phyloP scores from a whole-genome alignment of 92 coral and sea anemone species.

The Siderastrea siderea region DNA sequence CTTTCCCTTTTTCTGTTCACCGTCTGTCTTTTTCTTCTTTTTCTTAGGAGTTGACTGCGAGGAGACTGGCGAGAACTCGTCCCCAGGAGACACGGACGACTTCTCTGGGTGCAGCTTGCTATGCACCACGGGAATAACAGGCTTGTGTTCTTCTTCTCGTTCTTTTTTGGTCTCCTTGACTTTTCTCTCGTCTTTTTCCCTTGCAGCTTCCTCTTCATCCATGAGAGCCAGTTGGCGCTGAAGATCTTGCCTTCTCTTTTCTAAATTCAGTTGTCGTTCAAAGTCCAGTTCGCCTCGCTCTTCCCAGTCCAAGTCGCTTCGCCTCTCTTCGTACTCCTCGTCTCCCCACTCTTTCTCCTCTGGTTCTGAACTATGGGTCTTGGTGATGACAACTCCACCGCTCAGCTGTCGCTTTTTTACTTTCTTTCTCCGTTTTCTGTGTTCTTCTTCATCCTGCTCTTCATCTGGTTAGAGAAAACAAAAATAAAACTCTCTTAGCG shows the following conservation, averaged over 20 bases:
- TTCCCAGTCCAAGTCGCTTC: conserved; percentile 90
- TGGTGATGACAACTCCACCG: conserved; percentile 67
- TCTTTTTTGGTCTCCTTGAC: conserved; percentile 51
- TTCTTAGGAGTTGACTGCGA: conserved; percentile 75
- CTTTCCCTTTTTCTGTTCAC: conserved; percentile 73
- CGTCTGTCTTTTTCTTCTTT: conserved; percentile 84
- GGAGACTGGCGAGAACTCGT: conserved; percentile 62
- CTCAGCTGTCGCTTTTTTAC: conserved; percentile 74
- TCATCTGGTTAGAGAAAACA: conserved; percentile 7
- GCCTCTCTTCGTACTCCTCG: conserved; percentile 69
- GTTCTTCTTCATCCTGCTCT: conserved; percentile 58
- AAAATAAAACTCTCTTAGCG: neutral
- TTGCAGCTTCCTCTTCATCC: conserved; percentile 91
- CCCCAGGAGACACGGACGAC: conserved; percentile 73
- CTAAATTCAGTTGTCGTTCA: conserved; percentile 88
- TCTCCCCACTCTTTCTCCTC: conserved; percentile 70
- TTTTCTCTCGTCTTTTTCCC: conserved; percentile 70
- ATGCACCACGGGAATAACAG: conserved; percentile 85
- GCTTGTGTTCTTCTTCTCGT: conserved; percentile 70
- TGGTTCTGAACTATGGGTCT: conserved; percentile 73
- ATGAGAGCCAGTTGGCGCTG: conserved; percentile 93
- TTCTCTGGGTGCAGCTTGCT: conserved; percentile 87
- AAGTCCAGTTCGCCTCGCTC: conserved; percentile 88
- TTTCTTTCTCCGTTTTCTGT: conserved; percentile 70
- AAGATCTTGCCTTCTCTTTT: conserved; percentile 89